These are phyloP conservation scores for Graptemys geographica DNA, from an alignment of 2,797 vertebrate species.

Conservation along the genomic window DNA sequence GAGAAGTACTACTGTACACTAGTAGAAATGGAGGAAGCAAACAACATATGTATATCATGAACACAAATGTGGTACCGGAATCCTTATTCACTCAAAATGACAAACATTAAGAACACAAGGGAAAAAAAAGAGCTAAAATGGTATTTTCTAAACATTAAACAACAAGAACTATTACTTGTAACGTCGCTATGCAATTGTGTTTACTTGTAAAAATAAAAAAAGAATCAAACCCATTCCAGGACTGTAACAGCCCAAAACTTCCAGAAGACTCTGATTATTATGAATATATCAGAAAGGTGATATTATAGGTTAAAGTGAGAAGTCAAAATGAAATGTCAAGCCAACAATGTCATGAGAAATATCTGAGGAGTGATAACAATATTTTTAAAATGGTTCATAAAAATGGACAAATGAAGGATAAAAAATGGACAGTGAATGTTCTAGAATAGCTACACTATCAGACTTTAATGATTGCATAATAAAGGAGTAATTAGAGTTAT, in stretches of 20 bases:
- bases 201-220: not conserved
- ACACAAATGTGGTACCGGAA: not conserved
- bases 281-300: not conserved
- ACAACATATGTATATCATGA: not conserved
- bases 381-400: constrained; percentile 1
- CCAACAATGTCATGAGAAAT: not conserved
- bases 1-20: not conserved
- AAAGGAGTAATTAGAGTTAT: constrained; percentile 40
- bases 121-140: not conserved
- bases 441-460: not conserved
- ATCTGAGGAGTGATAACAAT: not conserved
- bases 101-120: not conserved
- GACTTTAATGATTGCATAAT: constrained; percentile 6
- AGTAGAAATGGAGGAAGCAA: not conserved
- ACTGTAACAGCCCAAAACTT: constrained; percentile 34
- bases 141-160: not conserved
- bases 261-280: not conserved
- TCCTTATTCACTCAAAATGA: not conserved
- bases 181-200: not conserved
- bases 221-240: not conserved
- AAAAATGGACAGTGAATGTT: not conserved
- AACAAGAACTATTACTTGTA: constrained; percentile 4
- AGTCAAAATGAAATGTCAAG: not conserved
- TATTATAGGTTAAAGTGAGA: not conserved
- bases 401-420: not conserved